A percentile compares a stretch with the other conserved stretches of the same genome.
phyloP scores from a whole-genome alignment of 2,797 vertebrate species.

The Amazona finschi region DNA sequence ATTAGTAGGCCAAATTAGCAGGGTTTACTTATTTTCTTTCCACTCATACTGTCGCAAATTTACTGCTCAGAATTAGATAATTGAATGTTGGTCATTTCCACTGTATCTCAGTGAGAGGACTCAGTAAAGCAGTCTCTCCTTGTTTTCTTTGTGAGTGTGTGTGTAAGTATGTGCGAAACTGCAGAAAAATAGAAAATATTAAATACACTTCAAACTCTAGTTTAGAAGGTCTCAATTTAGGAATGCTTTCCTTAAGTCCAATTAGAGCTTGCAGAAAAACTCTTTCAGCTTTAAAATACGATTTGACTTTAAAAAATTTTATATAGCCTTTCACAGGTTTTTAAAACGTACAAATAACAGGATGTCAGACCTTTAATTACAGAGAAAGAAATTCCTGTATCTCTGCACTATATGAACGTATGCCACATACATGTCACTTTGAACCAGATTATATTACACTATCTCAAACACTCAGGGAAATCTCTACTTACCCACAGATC shows the following conservation, averaged over 20 bases:
- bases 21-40: neutral
- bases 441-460: neutral
- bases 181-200: neutral
- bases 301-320: neutral
- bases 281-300: neutral
- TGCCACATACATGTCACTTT: neutral
- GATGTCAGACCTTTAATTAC: neutral
- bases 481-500: conserved; percentile 92
- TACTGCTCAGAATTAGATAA: neutral
- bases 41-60: neutral
- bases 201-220: neutral
- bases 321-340: neutral
- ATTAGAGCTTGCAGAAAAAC: neutral
- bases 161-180: neutral
- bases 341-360: neutral
- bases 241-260: neutral
- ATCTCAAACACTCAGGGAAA: neutral
- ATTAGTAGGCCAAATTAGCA: neutral
- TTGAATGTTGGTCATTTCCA: neutral
- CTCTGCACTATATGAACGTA: neutral
- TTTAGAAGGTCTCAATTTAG: neutral
- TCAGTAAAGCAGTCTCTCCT: neutral
- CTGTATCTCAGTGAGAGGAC: neutral
- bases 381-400: neutral
- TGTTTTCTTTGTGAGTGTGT: too few species aligned